phyloP scores from a whole-genome alignment of 2,113 vertebrate genomes.

The Benitochromis conjunctus region DNA sequence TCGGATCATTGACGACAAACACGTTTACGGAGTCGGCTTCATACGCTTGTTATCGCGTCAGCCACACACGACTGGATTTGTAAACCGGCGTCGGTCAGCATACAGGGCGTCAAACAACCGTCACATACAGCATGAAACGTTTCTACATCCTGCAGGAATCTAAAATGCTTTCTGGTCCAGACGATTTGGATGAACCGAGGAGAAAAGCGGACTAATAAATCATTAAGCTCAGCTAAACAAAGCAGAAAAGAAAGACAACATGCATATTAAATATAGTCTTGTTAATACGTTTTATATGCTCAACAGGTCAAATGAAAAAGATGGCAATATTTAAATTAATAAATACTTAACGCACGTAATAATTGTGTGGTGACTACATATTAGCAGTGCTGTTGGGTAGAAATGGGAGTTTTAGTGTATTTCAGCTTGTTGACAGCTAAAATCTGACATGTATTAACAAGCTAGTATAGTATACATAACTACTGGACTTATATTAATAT shows the following conservation, averaged over 20 bases:
- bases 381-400: not conserved
- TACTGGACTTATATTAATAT: not conserved
- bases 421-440: not conserved
- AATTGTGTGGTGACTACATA: not conserved
- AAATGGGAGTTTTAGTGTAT: not conserved
- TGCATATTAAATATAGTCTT: constrained; percentile 31
- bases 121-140: not conserved
- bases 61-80: constrained; percentile 21
- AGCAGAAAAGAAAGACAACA: constrained; percentile 7
- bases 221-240: not conserved
- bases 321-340: not conserved
- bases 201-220: not conserved
- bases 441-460: not conserved
- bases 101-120: not conserved
- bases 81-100: constrained; percentile 9
- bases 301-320: not conserved
- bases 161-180: not conserved
- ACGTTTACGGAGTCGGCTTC: constrained; percentile 39
- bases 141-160: not conserved
- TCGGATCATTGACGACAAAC: not conserved
- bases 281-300: constrained; percentile 2
- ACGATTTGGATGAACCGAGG: not conserved
- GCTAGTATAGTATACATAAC: not conserved
- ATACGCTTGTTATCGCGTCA: constrained; percentile 57
- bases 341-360: constrained; percentile 2